These are phyloP conservation scores for Speoplatyrhinus poulsoni DNA, from an alignment of 2,113 vertebrate genomes.

Conservation along the genomic window DNA sequence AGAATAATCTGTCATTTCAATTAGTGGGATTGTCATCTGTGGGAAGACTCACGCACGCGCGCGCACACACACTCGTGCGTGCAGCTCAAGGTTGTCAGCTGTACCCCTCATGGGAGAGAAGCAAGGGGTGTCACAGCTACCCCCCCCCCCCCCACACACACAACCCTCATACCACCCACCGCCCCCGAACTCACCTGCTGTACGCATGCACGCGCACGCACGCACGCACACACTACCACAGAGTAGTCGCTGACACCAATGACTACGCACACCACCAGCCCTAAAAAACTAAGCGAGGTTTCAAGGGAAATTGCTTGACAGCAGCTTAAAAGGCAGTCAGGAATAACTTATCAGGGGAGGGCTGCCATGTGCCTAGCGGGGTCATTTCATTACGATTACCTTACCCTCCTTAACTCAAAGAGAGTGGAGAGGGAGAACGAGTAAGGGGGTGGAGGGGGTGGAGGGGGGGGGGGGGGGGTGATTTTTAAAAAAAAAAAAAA, in stretches of 20 bases:
- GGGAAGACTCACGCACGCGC: conserved; percentile 63
- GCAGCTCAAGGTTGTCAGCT: conserved; percentile 77
- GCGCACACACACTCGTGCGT: conserved; percentile 40
- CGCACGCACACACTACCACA: conserved; percentile 26
- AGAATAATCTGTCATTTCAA: conserved; percentile 84
- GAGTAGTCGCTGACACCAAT: conserved; percentile 2
- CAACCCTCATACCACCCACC: neutral
- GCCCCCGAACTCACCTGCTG: neutral
- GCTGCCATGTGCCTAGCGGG: conserved; percentile 77
- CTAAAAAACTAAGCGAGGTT: conserved; percentile 78
- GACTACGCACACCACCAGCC: conserved; percentile 51
- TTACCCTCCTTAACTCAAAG: conserved; percentile 77
- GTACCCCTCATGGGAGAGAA: conserved; percentile 77
- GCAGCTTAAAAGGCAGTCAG: conserved; percentile 81
- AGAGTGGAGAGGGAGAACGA: conserved; percentile 60
- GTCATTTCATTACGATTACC: conserved; percentile 81
- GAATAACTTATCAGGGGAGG: conserved; percentile 81
- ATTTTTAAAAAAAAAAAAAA: conserved; percentile 73
- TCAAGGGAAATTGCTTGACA: conserved; percentile 81
- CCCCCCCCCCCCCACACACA: neutral
- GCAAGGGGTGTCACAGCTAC: conserved; percentile 72
- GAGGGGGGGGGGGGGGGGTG: conserved; percentile 56
- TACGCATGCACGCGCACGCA: conserved; percentile 33
- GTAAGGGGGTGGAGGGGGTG: conserved; percentile 19
- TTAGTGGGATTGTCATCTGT: conserved; percentile 78